Evolutionary conservation across 1,140 invertebrate species (phyloP).

Genomic region (Lanistes nyassanus): DNA sequence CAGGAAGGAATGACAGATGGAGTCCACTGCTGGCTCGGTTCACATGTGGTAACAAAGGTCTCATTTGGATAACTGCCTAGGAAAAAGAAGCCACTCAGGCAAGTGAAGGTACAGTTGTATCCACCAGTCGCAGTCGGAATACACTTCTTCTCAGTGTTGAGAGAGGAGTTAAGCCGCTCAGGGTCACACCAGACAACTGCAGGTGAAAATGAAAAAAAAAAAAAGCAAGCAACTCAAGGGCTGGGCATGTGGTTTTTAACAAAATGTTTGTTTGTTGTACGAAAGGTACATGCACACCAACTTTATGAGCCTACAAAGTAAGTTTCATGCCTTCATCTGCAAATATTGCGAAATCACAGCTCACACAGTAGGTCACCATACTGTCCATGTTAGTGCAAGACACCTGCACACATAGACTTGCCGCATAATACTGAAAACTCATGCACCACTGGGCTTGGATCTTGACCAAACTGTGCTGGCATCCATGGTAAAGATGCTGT

Average conservation of each 20-base stretch:
- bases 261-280: background rate
- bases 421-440: too few species aligned
- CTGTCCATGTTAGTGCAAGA: too few species aligned
- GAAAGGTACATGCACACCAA: background rate
- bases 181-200: constrained; percentile 26
- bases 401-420: too few species aligned
- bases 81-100: constrained; percentile 30
- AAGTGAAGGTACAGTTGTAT: constrained; percentile 20
- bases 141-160: constrained; percentile 25
- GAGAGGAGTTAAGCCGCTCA: constrained; percentile 1
- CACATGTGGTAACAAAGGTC: constrained; percentile 25
- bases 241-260: background rate
- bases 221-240: background rate
- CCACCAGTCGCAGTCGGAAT: background rate
- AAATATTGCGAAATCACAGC: too few species aligned
- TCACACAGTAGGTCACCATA: too few species aligned
- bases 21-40: constrained; percentile 21
- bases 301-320: too few species aligned
- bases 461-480: too few species aligned
- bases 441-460: too few species aligned
- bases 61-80: constrained; percentile 19
- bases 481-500: too few species aligned
- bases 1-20: constrained; percentile 25
- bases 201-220: background rate
- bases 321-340: too few species aligned